These are phyloP conservation scores for Pedicia rivosa DNA, from an alignment of 2,888 invertebrate species.

Conservation along the genomic window DNA sequence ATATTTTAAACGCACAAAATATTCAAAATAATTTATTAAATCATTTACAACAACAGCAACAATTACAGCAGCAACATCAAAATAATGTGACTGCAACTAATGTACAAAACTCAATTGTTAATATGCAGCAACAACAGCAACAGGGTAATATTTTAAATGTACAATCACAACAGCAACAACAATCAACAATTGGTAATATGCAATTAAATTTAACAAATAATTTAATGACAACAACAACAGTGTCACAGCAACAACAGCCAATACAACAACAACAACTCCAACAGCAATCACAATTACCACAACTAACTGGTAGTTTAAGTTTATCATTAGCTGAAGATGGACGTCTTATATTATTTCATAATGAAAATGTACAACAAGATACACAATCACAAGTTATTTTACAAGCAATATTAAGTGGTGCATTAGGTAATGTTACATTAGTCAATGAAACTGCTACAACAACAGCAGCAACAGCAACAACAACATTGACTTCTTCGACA, in stretches of 20 bases:
- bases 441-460: slow-evolving; percentile 25
- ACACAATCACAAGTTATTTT: slow-evolving; percentile 30
- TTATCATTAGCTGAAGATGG: slow-evolving; percentile 50
- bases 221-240: slow-evolving; percentile 3
- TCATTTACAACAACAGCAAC: slow-evolving; percentile 5
- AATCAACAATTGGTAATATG: neutral
- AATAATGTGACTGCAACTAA: slow-evolving; percentile 2
- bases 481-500: slow-evolving; percentile 11
- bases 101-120: slow-evolving; percentile 2
- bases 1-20: slow-evolving; percentile 7
- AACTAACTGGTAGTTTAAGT: slow-evolving; percentile 44
- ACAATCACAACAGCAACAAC: slow-evolving; percentile 7
- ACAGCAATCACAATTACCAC: slow-evolving; percentile 27
- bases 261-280: slow-evolving; percentile 2
- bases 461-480: slow-evolving; percentile 8
- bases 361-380: slow-evolving; percentile 40
- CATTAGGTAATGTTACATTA: slow-evolving; percentile 29
- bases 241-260: slow-evolving; percentile 6
- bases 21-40: slow-evolving; percentile 1
- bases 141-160: slow-evolving; percentile 7
- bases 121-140: slow-evolving; percentile 2
- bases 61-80: neutral
- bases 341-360: slow-evolving; percentile 45
- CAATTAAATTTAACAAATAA: slow-evolving; percentile 1
- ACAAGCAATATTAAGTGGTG: slow-evolving; percentile 29